Percentiles rank a stretch among this genome's conserved stretches.
Evolutionary conservation across 2,113 vertebrate genomes (phyloP).

Genomic region (Cephalopterus ornatus): DNA sequence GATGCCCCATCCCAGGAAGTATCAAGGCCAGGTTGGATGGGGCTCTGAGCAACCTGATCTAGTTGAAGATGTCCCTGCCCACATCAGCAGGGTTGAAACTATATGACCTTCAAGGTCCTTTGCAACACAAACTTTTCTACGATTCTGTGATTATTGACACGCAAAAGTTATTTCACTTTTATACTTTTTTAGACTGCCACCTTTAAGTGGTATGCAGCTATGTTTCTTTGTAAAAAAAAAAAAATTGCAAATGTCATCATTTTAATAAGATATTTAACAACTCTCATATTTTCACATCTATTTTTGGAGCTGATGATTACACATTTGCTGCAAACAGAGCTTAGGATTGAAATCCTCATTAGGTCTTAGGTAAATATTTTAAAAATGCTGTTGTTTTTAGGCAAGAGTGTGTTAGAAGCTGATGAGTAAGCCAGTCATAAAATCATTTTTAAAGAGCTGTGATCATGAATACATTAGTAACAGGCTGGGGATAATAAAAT

Average conservation of each 20-base stretch:
- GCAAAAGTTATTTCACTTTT: not conserved
- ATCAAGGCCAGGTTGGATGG: not conserved
- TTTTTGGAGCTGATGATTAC: not conserved
- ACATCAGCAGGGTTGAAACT: not conserved
- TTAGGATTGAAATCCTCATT: not conserved
- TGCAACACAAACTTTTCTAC: not conserved
- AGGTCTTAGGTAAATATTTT: not conserved
- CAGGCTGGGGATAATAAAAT: conserved; percentile 17
- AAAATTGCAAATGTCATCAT: not conserved
- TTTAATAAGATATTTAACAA: not conserved
- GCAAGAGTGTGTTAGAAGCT: not conserved
- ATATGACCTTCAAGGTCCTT: not conserved
- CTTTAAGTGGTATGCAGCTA: not conserved
- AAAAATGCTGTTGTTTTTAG: not conserved
- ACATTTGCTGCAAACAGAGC: not conserved
- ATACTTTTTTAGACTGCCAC: not conserved
- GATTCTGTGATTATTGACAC: not conserved
- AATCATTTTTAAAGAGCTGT: not conserved
- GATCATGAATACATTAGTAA: conserved; percentile 24
- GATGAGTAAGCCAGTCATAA: not conserved
- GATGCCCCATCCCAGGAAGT: rapidly evolving
- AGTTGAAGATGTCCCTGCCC: not conserved
- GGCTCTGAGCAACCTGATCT: not conserved
- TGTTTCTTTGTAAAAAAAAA: not conserved
- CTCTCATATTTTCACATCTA: not conserved